Evolutionary conservation across 2,113 vertebrate species (phyloP).

Genomic region (Plecturocebus donacophilus): DNA sequence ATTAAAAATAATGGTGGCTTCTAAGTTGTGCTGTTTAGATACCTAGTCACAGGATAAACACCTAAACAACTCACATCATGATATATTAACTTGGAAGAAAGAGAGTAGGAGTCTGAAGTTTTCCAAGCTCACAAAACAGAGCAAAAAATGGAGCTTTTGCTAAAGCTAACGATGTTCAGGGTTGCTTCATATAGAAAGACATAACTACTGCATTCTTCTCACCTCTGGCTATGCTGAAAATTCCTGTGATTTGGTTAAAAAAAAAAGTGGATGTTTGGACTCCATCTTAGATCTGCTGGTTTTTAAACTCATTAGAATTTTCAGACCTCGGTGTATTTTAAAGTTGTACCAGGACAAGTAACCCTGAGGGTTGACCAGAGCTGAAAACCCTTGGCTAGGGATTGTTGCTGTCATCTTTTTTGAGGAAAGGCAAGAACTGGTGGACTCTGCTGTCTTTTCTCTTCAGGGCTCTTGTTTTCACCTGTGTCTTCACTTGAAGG

Average conservation of each 20-base stretch:
- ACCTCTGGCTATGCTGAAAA: background rate
- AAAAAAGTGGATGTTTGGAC: background rate
- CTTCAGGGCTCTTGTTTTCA: background rate
- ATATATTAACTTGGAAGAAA: background rate
- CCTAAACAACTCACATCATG: background rate
- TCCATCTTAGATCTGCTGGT: background rate
- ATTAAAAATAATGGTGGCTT: background rate
- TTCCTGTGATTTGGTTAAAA: background rate
- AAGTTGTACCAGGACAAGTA: background rate
- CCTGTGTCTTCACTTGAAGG: background rate
- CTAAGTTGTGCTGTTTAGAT: background rate
- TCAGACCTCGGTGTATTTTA: background rate
- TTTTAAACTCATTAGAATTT: background rate
- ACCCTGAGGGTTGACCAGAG: background rate
- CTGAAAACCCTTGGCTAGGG: background rate
- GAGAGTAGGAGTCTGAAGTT: background rate
- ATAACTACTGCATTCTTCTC: background rate
- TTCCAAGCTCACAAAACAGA: background rate
- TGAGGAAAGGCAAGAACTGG: background rate
- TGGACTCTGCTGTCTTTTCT: background rate
- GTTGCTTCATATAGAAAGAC: background rate
- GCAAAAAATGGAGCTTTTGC: background rate
- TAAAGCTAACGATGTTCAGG: background rate
- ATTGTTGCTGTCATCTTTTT: background rate
- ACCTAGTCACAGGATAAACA: background rate